Evolutionary conservation across 2,888 invertebrate genomes (phyloP), one percentile per base, ranked within the genome.

Genomic region (Hemaris fuciformis): DNA sequence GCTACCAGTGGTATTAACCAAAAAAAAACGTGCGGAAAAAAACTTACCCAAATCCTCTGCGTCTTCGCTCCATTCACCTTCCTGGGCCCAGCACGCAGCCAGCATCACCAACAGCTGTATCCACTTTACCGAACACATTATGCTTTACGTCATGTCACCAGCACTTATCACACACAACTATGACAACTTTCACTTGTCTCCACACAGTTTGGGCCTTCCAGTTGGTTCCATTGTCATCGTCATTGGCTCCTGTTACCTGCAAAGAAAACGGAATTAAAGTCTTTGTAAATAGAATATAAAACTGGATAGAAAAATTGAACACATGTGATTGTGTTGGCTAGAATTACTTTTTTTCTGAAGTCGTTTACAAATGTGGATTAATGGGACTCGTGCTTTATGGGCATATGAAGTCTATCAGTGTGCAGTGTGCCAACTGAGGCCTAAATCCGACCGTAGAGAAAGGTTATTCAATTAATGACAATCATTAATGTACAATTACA

Each of bases 31-130:
- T 5, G 31, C 46, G 5, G 5, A 18, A 58, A 57, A 25, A 48
- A 43, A 53, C 88, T 85, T 72, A 91, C 92, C 91, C 58, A 92
- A 75, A 59, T 92, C 91, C 69, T 92, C 91, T 10, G 91, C 91
- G 66, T 92, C 92, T 66, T 92, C 92, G 57, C 90, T 91, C 92
- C 92, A 92, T 73, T 92, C 92, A 23, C 91, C 91, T 62, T 92
- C 91, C 71, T 92, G 91, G 53, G 91, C 91, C 84, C 89, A 89
- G 78, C 89, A 88, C 20, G 87, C 89, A 27, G 89, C 87, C 68
- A 91, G 80, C 83, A 91, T 84, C 79, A 92, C 83, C 65, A 90
- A 62, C 73, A 91, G 68, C 73, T 81, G 82, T 63, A 88, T 71
- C 87, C 89, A 89, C 87, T 88, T 88, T 70, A 90, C 88, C 64